Conservation (phyloP, 2,797 vertebrate genomes). For the Helarctos malayanus region DNA sequence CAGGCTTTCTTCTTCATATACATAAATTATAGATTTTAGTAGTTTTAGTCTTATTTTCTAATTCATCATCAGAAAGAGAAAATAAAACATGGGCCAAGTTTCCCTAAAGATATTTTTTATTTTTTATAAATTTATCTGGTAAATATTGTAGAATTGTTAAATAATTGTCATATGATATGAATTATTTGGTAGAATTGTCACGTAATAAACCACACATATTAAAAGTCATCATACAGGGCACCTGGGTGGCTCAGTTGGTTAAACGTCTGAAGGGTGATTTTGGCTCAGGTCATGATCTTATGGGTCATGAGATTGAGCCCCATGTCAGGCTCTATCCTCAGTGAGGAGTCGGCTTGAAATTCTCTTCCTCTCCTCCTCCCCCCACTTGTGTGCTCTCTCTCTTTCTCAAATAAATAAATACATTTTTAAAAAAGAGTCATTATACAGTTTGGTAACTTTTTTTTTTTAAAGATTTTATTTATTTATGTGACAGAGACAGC, state of each 20-base stretch:
- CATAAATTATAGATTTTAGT: not conserved
- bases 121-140: not conserved
- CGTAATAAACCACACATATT: not conserved
- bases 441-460: not conserved
- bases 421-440: not conserved
- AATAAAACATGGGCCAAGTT: not conserved
- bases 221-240: not conserved
- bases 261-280: not conserved
- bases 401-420: not conserved
- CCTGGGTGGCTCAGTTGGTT: not conserved
- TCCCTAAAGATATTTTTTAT: not conserved
- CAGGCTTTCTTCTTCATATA: not conserved
- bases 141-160: not conserved
- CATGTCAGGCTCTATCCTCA: not conserved
- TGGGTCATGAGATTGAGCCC: not conserved
- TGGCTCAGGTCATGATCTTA: not conserved
- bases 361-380: not conserved
- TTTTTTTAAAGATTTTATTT: no score
- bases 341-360: not conserved
- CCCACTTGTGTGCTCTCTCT: not conserved
- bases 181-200: not conserved
- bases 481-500: no score
- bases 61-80: not conserved
- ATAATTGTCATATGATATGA: not conserved
- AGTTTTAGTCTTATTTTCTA: constrained; percentile 39